Evolutionary conservation across 2,113 vertebrate genomes (phyloP), one percentile per base, ranked within the genome.

Genomic region (Etheostoma cragini): DNA sequence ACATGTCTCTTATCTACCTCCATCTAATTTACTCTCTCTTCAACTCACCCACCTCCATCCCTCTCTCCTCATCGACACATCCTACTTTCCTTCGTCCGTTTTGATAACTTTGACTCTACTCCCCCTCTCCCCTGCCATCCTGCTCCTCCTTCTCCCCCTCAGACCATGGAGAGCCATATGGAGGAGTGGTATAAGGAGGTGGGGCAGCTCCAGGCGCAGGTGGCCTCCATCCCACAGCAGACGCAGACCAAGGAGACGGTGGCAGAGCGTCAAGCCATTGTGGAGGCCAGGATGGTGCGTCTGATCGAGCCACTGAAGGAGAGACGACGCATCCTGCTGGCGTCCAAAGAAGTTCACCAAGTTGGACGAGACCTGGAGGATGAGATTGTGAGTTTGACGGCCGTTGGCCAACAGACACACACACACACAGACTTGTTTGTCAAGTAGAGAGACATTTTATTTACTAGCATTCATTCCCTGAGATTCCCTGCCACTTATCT

Each of bases 271-370:
- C 97, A 98, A 92, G 88, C 63, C 0, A 92, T 90, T 0, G 97
- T 97, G 68, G 97, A 97, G 64, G 94, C 95, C 2, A 92, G 97
- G 70, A 96, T 98, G 67, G 96, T 97, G 49, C 96, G 96, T 50
- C 94, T 98, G 70, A 97, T 98, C 1, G 97, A 98, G 90, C 97
- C 97, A 0, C 82, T 98, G 81, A 97, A 97, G 90, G 96, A 98
- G 87, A 92, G 97, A 4, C 92, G 97, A 15, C 94, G 97, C 35
- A 92, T 98, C 87, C 92, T 98, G 38, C 88, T 98, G 77, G 97
- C 97, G 0, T 96, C 97, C 16, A 98, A 98, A 80, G 97, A 98
- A 81, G 94, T 98, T n/a, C 97, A 98, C 45, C 97, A 98, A 91
- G 96, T 98, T 26, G 96, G 95, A 42, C 96, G 97, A 35, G 97